Evolutionary conservation across 23 tunicate species (phyloP), one percentile per base, ranked within the genome.

Genomic region (Ciona savignyi): DNA sequence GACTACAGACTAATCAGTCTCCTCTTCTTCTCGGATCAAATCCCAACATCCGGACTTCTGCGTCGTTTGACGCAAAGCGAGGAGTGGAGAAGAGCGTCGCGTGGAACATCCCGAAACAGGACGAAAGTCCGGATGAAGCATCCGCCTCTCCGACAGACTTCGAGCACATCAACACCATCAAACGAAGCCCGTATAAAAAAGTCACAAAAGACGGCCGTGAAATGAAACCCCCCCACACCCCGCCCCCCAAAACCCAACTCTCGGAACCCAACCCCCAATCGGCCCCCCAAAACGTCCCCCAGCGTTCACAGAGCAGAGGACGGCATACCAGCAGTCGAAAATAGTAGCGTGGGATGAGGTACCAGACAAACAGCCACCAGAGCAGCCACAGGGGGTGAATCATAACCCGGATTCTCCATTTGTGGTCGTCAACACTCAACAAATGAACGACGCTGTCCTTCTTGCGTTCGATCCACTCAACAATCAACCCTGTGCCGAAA

Each of bases 121-220:
- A 1, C 11, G 69, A 74, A 1, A 62, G 49, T 4, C 68, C 56
- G 2, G 69, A 28, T 1, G 23, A 31, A 1, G 30, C 30, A 3
- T 23, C 48, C 4, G 2, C 23, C 1, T 32, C 78, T 32, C 51
- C 34, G 25, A 51, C 69, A 66, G 77, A 76, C 32, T 83, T 82
- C 33, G 88, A 81, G 4, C 71, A 77, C 42, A 85, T 78, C 0
- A 78, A 72, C 61, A 91, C 97, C 4, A 91, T 91, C 23, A 91
- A 91, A 42, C 33, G 97, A 25, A 84, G 91, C 71, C 97, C 97
- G n/a, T 76, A 75, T 76, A 84, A 91, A 67, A 80, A 67, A 20
- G 63, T 35, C 1, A 34, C 28, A 1, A 35, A 73, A 65, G 66
- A 63, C 27, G 27, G 20, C 1, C n/a, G 22, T 25, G 33, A 32